Conservation (phyloP, 2,113 vertebrate genomes). For the Probosciger aterrimus region DNA sequence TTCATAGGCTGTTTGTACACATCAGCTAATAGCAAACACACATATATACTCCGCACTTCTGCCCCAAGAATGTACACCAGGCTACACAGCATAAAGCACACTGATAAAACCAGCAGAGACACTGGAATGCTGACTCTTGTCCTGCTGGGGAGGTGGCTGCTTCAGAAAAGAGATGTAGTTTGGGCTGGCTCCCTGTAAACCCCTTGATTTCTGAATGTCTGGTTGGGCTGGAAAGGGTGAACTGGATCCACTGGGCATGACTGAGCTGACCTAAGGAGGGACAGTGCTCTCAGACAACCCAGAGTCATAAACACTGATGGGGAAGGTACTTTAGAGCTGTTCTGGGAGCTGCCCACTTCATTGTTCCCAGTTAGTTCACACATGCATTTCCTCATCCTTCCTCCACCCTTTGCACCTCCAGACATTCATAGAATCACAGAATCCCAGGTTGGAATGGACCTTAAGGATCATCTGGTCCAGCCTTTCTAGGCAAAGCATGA, state of each 20-base stretch:
- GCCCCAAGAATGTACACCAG: neutral
- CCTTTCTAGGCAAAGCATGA: neutral
- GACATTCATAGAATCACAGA: neutral
- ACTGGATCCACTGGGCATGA: neutral
- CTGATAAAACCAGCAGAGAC: neutral
- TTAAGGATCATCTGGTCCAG: neutral
- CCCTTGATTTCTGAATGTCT: neutral
- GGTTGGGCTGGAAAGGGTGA: neutral
- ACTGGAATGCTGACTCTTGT: neutral
- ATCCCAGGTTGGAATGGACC: neutral
- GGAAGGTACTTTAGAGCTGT: neutral
- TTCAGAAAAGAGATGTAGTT: neutral
- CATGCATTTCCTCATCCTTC: neutral
- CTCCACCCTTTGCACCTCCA: neutral
- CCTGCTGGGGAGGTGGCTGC: neutral
- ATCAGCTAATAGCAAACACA: neutral
- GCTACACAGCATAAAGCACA: neutral
- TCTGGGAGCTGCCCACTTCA: neutral
- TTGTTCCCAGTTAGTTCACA: neutral
- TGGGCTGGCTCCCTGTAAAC: neutral
- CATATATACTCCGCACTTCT: neutral
- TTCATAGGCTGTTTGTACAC: neutral
- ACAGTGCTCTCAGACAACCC: neutral
- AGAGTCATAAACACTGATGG: neutral
- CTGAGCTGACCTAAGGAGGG: neutral